A percentile compares a stretch with the other conserved stretches of the same genome.
phyloP scores from a whole-genome alignment of 2,113 vertebrate species.

The Conger conger region DNA sequence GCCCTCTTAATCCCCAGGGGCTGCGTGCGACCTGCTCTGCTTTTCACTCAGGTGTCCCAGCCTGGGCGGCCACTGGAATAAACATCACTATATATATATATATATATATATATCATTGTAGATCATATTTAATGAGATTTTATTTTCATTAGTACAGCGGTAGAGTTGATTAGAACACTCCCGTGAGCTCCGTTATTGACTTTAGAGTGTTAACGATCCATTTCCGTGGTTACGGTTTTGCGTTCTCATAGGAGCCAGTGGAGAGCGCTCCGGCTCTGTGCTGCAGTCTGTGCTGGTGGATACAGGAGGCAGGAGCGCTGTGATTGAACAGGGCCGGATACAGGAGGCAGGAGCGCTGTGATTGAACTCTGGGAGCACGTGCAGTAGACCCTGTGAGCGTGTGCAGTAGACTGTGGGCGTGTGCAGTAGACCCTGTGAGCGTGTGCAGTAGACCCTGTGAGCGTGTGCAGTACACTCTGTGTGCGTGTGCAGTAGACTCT shows the following conservation, averaged over 20 bases:
- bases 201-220: background rate
- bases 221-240: background rate
- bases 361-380: background rate
- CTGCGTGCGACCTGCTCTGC: too few species aligned
- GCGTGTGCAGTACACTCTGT: too few species aligned
- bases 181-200: background rate
- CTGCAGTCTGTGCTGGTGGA: background rate
- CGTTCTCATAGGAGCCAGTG: background rate
- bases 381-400: background rate
- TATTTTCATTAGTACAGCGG: background rate
- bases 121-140: too few species aligned
- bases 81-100: too few species aligned
- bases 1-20: too few species aligned
- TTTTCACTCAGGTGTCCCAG: too few species aligned
- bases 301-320: background rate
- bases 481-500: too few species aligned
- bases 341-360: background rate
- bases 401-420: too few species aligned
- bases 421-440: too few species aligned
- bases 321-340: background rate
- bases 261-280: background rate
- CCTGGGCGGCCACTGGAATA: too few species aligned
- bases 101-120: too few species aligned
- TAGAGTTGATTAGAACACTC: background rate
- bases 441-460: too few species aligned